Evolutionary conservation across 2,113 vertebrate species (phyloP).

Genomic region (Glaucomys volans): DNA sequence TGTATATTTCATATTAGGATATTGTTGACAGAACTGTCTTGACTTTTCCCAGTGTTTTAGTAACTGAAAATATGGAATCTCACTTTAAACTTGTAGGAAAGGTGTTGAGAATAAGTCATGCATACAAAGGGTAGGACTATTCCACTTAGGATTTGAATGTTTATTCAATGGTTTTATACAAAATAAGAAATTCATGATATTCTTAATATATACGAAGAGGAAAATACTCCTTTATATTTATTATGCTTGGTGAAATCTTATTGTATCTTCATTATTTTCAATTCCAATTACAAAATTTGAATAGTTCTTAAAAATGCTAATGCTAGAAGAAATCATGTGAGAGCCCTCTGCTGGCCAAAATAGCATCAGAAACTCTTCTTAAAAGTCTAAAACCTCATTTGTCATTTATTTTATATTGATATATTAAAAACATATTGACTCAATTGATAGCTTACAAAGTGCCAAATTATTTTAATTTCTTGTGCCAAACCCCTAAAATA

Average conservation of each 20-base stretch:
- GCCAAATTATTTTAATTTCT: neutral
- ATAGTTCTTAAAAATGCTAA: slow-evolving; percentile 55
- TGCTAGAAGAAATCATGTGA: slow-evolving; percentile 54
- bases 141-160: neutral
- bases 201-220: neutral
- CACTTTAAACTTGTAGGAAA: neutral
- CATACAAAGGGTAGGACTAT: neutral
- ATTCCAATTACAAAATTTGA: slow-evolving; percentile 40
- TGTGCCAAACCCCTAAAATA: neutral
- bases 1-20: slow-evolving; percentile 34
- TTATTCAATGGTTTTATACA: neutral
- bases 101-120: neutral
- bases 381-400: slow-evolving; percentile 38
- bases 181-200: slow-evolving; percentile 3
- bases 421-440: neutral
- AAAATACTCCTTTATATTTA: neutral
- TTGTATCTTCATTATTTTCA: neutral
- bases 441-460: neutral
- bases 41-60: neutral
- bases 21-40: neutral
- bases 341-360: slow-evolving; percentile 77
- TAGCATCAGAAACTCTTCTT: neutral
- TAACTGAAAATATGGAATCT: neutral
- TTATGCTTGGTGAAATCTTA: neutral
- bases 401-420: neutral